Evolutionary conservation across 2,888 invertebrate genomes (phyloP), one percentile per base, ranked within the genome.

Genomic region (Rhopalosiphum nymphaeae): DNA sequence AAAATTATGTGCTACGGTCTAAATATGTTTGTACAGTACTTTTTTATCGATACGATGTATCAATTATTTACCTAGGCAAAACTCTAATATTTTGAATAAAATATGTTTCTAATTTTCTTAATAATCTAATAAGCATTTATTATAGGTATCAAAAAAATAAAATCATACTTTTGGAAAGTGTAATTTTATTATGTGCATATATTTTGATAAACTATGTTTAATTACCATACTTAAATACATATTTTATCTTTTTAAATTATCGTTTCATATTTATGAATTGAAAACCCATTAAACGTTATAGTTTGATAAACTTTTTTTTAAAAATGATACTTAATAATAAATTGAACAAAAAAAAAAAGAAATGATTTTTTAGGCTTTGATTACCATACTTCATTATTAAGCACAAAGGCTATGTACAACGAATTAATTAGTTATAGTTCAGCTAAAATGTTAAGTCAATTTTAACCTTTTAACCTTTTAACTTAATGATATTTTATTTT

Each of bases 401-500:
- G 3, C 78, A 78, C 36, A 78, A 78, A 78, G 36, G 36, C 78
- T 78, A 9, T 29, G 21, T 36, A 78, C 21, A 36, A 36, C 21
- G 67, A 42, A 78, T 78, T 78, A 78, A 78, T 78, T 78, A 78
- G 78, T 78, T 78, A 78, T 36, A 36, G 78, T 78, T 9, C 78
- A 78, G 21, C 78, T 78, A 78, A 78, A 78, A 78, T 78, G 78
- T 78, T 78, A 78, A 78, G 36, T 78, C 78, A 21, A 78, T 78
- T 78, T 36, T 78, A 78, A 78, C 78, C 78, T 78, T 78, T 36
- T 78, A 78, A 78, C 78, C 78, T 78, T 78, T 78, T 78, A 78
- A 78, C 36, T 36, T 78, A 78, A 78, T 78, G 78, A 36, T 78
- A 78, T 78, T 78, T 78, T 78, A 78, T 21, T 36, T 78, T 78